Evolutionary conservation across 2,888 invertebrate species (phyloP).

Genomic region (Trachelus troglodyta): DNA sequence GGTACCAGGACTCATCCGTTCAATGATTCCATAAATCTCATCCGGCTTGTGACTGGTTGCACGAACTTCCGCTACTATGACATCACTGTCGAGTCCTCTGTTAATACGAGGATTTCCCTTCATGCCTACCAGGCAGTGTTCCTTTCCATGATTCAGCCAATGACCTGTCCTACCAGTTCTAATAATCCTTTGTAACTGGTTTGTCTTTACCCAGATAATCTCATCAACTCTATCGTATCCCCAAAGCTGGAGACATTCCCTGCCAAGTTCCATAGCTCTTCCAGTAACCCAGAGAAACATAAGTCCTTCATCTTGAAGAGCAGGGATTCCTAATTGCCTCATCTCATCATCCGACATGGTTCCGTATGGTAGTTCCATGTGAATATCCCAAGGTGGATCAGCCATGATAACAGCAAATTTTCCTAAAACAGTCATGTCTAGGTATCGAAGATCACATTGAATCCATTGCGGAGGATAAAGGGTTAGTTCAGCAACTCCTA

Average conservation of each 20-base stretch:
- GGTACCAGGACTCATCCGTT: conserved; percentile 94
- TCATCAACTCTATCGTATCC: conserved; percentile 97
- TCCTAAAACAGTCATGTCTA: conserved; percentile 92
- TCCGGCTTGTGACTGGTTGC: conserved; percentile 99
- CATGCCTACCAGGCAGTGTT: conserved; percentile 96
- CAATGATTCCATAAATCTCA: conserved; percentile 98
- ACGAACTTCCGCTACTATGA: conserved; percentile 97
- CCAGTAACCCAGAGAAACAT: conserved; percentile 99
- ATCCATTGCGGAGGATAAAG: conserved; percentile 95
- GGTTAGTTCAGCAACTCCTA: conserved; percentile 70
- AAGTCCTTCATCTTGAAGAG: conserved; percentile 94
- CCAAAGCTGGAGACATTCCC: conserved; percentile 96
- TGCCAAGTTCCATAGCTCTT: conserved; percentile 94
- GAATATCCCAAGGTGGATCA: conserved; percentile 99
- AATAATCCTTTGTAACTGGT: conserved; percentile 96
- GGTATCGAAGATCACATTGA: conserved; percentile 92
- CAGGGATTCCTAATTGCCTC: conserved; percentile 93
- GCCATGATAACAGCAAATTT: conserved; percentile 99
- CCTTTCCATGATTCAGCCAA: conserved; percentile 99
- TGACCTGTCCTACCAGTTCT: conserved; percentile 97
- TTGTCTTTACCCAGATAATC: conserved; percentile 99
- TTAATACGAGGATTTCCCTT: conserved; percentile 94
- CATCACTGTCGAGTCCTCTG: conserved; percentile 95
- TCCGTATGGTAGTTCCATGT: conserved; percentile 98
- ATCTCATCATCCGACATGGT: conserved; percentile 99